Conservation (phyloP, 2,113 vertebrate genomes). For the Natator depressus region DNA sequence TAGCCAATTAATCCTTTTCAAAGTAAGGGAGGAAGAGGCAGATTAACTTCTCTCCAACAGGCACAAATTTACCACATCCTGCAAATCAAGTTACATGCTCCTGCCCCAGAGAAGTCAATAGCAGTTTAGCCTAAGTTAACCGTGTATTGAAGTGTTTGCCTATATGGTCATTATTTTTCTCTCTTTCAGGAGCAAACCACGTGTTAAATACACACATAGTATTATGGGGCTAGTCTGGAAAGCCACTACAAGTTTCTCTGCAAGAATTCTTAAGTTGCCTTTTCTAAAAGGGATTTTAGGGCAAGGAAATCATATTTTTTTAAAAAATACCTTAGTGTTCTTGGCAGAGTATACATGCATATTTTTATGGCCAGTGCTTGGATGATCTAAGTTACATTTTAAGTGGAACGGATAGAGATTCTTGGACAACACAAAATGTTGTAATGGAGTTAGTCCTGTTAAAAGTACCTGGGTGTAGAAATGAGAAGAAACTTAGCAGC, state of each 20-base stretch:
- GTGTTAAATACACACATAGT: background rate
- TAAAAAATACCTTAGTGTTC: background rate
- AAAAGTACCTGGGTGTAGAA: background rate
- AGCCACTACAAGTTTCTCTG: background rate
- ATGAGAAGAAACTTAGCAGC: background rate
- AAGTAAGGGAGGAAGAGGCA: slow-evolving; percentile 26
- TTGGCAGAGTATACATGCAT: background rate
- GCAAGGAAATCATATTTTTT: background rate
- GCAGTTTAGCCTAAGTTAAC: background rate
- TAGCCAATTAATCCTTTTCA: slow-evolving; percentile 44
- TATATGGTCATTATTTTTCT: background rate
- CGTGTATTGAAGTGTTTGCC: background rate
- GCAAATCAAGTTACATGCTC: slow-evolving; percentile 15
- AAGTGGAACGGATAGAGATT: background rate
- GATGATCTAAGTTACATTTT: background rate
- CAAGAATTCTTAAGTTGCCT: background rate
- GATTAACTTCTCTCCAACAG: slow-evolving; percentile 21
- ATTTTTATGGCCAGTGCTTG: background rate
- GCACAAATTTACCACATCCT: slow-evolving; percentile 29
- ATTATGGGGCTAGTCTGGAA: background rate
- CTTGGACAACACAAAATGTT: background rate
- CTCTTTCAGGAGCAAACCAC: background rate
- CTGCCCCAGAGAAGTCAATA: background rate
- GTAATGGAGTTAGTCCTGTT: background rate
- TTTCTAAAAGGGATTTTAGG: background rate